Base-by-base conservation (phyloP, 2,113 vertebrate species). In the Phyllostomus hastatus region DNA sequence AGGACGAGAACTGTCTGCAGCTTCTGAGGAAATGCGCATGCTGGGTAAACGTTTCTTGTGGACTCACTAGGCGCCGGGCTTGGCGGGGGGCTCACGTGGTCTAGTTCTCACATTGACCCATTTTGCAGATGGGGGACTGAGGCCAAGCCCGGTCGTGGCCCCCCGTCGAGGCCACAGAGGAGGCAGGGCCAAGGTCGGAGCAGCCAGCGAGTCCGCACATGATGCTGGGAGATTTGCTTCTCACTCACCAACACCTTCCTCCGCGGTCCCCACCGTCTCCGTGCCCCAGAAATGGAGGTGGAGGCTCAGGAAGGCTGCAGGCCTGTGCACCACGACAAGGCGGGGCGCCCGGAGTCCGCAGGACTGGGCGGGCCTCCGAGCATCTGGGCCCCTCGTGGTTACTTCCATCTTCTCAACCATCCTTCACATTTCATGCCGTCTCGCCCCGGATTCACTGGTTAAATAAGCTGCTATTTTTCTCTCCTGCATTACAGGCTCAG, bases 381-480 rank as follows among this genome's bases (percentile, higher is more conserved):
- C 2, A n/a, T 46, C 12, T 12, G 66, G 50, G 57, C 75, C 67
- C 52, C 91, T 17, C n/a, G 59, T 22, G 48, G 31, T 10, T 15
- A 0, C 28, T 80, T 28, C 41, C 88, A 2, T 76, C 95, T 89
- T 48, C 95, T 46, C n/a, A 20, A 19, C 92, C 43, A 43, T 41
- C 7, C 17, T 94, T 43, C 1, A 2, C 26, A 66, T 3, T 0
- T 24, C 82, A 1, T 12, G 43, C 88, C 88, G 92, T 94, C 96
- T 94, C 3, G 0, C 38, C 20, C 12, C n/a, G 88, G 95, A 96
- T 94, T 97, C 95, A 84, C 94, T 86, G 90, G 95, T 96, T 97
- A 97, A 98, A 97, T 97, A 96, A 97, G 97, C 97, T 91, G 94
- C 96, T 97, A 78, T 87, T 95, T 95, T 95, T 95, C 90, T 90